These are phyloP conservation scores for Microhierax caerulescens DNA, from an alignment of 2,797 vertebrate species.

Conservation along the genomic window DNA sequence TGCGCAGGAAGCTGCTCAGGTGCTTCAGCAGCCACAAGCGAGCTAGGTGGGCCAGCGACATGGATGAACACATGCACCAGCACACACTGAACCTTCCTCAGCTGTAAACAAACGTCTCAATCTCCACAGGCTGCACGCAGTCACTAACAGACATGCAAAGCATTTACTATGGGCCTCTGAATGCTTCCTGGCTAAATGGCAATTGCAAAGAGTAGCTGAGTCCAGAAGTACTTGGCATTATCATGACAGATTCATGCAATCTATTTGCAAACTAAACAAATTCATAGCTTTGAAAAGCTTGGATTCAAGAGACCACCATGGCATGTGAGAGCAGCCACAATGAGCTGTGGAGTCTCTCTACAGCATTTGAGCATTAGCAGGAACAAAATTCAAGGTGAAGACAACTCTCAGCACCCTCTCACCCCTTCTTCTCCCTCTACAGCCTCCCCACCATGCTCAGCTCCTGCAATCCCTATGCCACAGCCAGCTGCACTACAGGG, in stretches of 20 bases:
- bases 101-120: not conserved
- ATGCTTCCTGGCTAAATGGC: not conserved
- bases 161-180: not conserved
- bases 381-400: not conserved
- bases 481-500: not conserved
- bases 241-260: not conserved
- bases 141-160: accelerated
- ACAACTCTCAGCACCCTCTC: not conserved
- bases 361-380: not conserved
- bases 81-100: not conserved
- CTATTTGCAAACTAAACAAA: not conserved
- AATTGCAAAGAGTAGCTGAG: not conserved
- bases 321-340: not conserved
- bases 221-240: not conserved
- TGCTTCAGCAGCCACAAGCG: not conserved
- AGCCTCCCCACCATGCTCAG: not conserved
- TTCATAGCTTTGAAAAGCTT: not conserved
- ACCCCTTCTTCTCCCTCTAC: not conserved
- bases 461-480: not conserved
- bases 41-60: not conserved
- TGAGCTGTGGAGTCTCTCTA: not conserved
- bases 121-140: not conserved
- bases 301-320: accelerated
- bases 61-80: not conserved
- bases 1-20: not conserved